Conservation (phyloP, 2,113 vertebrate species). For the Anolis sagrei region DNA sequence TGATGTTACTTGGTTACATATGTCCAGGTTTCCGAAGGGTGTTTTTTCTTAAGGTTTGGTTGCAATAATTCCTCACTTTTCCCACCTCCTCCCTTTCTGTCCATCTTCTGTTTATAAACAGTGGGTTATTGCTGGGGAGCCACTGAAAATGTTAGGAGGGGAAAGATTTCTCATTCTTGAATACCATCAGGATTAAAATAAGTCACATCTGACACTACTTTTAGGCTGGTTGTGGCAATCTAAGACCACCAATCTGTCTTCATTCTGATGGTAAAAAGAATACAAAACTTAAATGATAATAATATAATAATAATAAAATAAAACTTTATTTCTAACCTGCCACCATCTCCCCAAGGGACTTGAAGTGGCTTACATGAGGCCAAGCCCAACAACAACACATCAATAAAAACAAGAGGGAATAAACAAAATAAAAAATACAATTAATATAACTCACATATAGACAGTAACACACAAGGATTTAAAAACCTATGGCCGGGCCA, state of each 20-base stretch:
- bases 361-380: too few species aligned
- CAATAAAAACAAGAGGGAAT: too few species aligned
- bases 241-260: not conserved
- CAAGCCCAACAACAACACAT: too few species aligned
- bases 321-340: too few species aligned
- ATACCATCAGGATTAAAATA: not conserved
- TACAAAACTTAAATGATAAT: not conserved
- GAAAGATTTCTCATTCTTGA: not conserved
- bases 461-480: too few species aligned
- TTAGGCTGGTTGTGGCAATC: not conserved
- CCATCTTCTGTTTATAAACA: not conserved
- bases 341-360: too few species aligned
- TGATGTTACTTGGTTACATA: too few species aligned
- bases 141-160: not conserved
- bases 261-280: not conserved
- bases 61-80: not conserved
- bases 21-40: too few species aligned
- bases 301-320: too few species aligned
- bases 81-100: not conserved
- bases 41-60: not conserved
- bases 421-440: too few species aligned
- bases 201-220: not conserved
- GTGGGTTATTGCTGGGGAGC: not conserved
- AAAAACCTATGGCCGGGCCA: too few species aligned
- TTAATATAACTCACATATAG: too few species aligned